phyloP scores from a whole-genome alignment of 1,140 invertebrate genomes.

The Babylonia areolata region DNA sequence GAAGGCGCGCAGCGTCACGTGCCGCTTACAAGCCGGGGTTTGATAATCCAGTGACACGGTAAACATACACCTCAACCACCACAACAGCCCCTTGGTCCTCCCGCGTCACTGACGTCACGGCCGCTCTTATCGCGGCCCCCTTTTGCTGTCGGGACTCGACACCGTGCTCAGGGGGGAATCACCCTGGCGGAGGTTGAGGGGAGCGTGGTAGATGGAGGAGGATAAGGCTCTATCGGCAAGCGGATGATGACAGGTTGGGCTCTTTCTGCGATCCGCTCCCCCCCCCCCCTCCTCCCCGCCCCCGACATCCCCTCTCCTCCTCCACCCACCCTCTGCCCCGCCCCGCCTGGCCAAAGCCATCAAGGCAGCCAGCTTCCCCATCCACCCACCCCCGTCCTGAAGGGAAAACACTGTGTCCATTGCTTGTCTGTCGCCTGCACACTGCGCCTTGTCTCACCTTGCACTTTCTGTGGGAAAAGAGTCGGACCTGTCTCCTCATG shows the following conservation, averaged over 20 bases:
- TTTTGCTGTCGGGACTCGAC: neutral
- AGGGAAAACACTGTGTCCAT: no score
- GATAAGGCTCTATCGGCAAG: neutral
- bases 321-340: no score
- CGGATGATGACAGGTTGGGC: neutral
- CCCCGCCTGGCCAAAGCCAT: no score
- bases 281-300: no score
- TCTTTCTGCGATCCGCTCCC: no score
- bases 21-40: neutral
- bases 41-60: neutral
- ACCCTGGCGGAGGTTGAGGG: slow-evolving; percentile 2
- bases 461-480: no score
- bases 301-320: no score
- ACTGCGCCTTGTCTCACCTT: no score
- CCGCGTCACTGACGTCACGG: slow-evolving; percentile 8
- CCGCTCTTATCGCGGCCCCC: slow-evolving; percentile 13
- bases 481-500: no score
- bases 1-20: neutral
- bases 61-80: neutral
- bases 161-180: slow-evolving; percentile 3
- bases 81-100: slow-evolving; percentile 22
- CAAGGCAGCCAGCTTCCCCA: no score
- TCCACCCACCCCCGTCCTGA: no score
- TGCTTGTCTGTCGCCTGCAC: no score
- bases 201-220: neutral